Base-by-base conservation (phyloP, 2,888 invertebrate genomes). In the Hybos culiciformis region DNA sequence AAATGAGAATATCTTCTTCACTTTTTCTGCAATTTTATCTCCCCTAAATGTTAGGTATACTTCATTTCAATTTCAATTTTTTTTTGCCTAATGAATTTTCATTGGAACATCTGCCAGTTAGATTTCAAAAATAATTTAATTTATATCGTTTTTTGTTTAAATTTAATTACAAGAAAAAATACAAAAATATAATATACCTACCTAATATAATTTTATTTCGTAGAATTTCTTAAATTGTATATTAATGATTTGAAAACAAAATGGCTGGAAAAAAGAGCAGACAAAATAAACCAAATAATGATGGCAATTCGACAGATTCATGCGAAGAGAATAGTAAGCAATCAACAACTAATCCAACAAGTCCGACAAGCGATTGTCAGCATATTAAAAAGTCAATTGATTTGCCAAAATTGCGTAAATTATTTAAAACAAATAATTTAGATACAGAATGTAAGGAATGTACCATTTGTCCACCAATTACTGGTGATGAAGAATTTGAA, bases 251-350 rank as follows among this genome's bases (percentile, higher is more conserved):
- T 26, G 26, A 12, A 26, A 6, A 26, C 3, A 12, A 26, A 29
- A 43, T 24, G 62, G 83, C 83, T 82, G 78, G 75, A 45, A 82
- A 80, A 68, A 82, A 79, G 70, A 75, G 80, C 70, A 75, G 80
- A 62, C 80, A 82, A 60, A 71, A 71, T 51, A 80, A 80, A 54
- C 76, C 74, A 26, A 75, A 71, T 51, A 77, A 77, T 42, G 75
- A 74, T 55, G 77, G 75, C 50, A 70, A 69, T 26, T 80, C 83
- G 5, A 79, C 80, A 0, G 83, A 82, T 56, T 80, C 81, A 15
- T 77, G 77, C 51, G 80, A 80, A 50, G 82, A 83, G 60, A 41
- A 49, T 32, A 48, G 48, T 12, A 43, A 51, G 2, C 45, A 49
- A 2, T 49, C 48, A 6, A 40, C 49, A 9, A 44, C 41, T 2